phyloP scores from a whole-genome alignment of 1,140 invertebrate species.

The Reticulitermes speratus region DNA sequence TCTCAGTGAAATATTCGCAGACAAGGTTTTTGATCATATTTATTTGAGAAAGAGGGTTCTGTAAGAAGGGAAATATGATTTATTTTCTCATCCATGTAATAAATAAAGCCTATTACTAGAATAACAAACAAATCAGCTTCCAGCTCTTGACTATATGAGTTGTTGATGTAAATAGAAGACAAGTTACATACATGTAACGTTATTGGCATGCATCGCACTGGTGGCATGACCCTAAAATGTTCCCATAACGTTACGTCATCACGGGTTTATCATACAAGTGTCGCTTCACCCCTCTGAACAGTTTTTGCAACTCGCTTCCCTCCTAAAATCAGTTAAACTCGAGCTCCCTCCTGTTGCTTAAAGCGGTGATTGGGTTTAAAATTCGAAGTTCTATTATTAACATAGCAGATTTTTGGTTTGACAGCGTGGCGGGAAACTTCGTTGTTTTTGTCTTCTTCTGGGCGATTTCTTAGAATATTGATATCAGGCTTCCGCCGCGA shows the following conservation, averaged over 20 bases:
- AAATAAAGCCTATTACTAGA: not conserved
- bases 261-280: too few relatives aligned
- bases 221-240: not conserved
- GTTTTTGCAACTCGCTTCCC: too few relatives aligned
- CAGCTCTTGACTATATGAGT: not conserved
- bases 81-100: conserved; percentile 16
- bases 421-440: too few relatives aligned
- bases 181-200: not conserved
- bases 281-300: too few relatives aligned
- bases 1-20: not conserved
- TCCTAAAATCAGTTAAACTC: too few relatives aligned
- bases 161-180: not conserved
- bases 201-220: not conserved
- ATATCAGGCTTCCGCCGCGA: too few relatives aligned
- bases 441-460: too few relatives aligned
- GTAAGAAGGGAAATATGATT: not conserved
- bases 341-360: too few relatives aligned
- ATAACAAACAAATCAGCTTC: not conserved
- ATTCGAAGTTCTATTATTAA: too few relatives aligned
- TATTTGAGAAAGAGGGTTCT: not conserved
- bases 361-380: too few relatives aligned
- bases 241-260: not conserved
- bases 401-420: too few relatives aligned
- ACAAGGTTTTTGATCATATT: conserved; percentile 9
- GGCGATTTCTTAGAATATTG: too few relatives aligned